Base-by-base conservation (phyloP, 2,113 vertebrate genomes). In the Phalacrocorax brasilianus region DNA sequence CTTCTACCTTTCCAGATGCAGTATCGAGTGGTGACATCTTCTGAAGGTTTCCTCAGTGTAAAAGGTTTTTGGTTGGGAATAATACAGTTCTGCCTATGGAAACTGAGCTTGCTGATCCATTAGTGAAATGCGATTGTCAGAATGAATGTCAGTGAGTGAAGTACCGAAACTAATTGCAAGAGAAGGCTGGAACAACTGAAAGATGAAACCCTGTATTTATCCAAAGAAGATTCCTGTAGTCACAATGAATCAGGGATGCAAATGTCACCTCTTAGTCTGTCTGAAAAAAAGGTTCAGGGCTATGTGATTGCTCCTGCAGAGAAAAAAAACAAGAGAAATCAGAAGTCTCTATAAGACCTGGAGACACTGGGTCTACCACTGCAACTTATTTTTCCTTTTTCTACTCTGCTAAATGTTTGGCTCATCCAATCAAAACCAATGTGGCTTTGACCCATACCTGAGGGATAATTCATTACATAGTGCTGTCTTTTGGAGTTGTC, bases 131-230 rank as follows among this genome's bases (percentile, higher is more conserved):
- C 2, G 17, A 78, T 58, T 93, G 89, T 88, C 90, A 94, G 81
- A 88, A 76, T 45, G 75, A 92, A 79, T 84, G 81, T 71, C 76
- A 80, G 71, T 73, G 67, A 80, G 40, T 71, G 66, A 95, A 82
- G 73, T 11, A 87, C 81, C 87, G 76, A 96, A 94, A 93, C 59
- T 91, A 91, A 89, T 92, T 94, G 90, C 70, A 94, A 63, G 66
- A 90, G 88, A 88, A 95, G 62, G 45, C 53, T 96, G 79, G 62
- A 91, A 91, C 62, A 94, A 73, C 26, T 94, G 95, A 96, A 97
- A 97, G 87, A 88, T 87, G 94, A 97, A 97, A 94, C 91, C 81
- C 59, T 93, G 87, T 91, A 91, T 94, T 96, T 96, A 91, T 82
- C 82, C 75, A 53, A 56, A 91, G 82, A 94, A 87, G 82, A 94